These are phyloP conservation scores for Dendrocincla tyrannina DNA, from an alignment of 2,797 vertebrate species.

Conservation along the genomic window DNA sequence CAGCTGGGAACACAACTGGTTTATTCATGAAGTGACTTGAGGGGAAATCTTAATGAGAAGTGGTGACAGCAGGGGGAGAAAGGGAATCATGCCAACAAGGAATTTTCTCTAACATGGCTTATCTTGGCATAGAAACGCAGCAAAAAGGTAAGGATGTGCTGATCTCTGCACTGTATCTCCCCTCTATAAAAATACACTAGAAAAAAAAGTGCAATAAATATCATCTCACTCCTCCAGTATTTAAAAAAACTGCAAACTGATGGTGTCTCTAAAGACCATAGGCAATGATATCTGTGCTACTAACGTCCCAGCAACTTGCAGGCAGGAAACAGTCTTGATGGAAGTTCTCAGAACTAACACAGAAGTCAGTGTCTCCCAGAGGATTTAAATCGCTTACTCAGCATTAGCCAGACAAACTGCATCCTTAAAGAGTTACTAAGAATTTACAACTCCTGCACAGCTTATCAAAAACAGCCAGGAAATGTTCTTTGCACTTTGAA, in stretches of 20 bases:
- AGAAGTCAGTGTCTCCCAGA: not conserved
- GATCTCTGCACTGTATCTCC: not conserved
- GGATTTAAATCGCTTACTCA: not conserved
- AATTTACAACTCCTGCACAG: constrained; percentile 10
- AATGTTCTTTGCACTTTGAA: constrained; percentile 22
- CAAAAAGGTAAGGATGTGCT: not conserved
- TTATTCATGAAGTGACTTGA: not conserved
- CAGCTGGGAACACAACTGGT: constrained; percentile 19
- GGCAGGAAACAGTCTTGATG: not conserved
- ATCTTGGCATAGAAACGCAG: not conserved
- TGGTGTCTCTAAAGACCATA: not conserved
- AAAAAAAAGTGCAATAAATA: not conserved
- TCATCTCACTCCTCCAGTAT: not conserved
- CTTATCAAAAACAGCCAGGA: constrained; percentile 24
- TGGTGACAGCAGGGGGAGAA: not conserved
- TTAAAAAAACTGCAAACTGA: not conserved
- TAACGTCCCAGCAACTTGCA: not conserved
- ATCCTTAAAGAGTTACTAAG: constrained; percentile 1
- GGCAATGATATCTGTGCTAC: not conserved
- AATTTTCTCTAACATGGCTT: not conserved
- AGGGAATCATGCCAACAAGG: not conserved
- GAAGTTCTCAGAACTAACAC: not conserved
- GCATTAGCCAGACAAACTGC: constrained; percentile 3
- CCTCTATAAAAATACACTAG: not conserved
- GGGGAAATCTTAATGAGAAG: not conserved